These are phyloP conservation scores for Sebastes melanostomus DNA, from an alignment of 2,797 vertebrate species.

Conservation along the genomic window DNA sequence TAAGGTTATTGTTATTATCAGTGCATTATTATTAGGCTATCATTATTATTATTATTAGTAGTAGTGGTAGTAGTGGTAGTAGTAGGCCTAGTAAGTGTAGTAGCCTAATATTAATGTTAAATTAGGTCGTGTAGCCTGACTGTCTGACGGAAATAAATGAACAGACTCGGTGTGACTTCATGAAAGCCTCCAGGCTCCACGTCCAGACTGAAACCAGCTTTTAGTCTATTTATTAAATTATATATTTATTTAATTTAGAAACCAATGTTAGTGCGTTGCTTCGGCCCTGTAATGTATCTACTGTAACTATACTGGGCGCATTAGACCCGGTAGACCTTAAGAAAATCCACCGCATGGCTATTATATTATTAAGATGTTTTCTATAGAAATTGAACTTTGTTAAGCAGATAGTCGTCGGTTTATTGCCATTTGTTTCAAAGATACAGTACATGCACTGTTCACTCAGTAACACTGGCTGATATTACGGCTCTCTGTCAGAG, in stretches of 20 bases:
- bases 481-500: accelerated
- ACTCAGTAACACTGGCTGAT: no score
- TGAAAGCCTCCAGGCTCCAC: background rate
- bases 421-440: background rate
- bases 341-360: background rate
- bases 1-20: background rate
- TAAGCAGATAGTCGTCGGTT: background rate
- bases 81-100: background rate
- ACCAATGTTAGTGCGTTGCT: no score
- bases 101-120: background rate
- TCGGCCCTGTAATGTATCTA: background rate
- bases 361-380: background rate
- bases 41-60: background rate
- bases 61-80: no score
- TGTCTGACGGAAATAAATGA: background rate
- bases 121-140: background rate
- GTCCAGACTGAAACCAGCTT: background rate
- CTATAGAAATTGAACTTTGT: background rate
- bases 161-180: background rate
- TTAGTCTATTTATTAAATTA: background rate
- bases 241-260: background rate
- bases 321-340: background rate
- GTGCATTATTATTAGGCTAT: background rate
- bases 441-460: background rate
- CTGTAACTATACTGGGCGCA: background rate